Evolutionary conservation across 2,797 vertebrate species (phyloP).

Genomic region (Tapera naevia): DNA sequence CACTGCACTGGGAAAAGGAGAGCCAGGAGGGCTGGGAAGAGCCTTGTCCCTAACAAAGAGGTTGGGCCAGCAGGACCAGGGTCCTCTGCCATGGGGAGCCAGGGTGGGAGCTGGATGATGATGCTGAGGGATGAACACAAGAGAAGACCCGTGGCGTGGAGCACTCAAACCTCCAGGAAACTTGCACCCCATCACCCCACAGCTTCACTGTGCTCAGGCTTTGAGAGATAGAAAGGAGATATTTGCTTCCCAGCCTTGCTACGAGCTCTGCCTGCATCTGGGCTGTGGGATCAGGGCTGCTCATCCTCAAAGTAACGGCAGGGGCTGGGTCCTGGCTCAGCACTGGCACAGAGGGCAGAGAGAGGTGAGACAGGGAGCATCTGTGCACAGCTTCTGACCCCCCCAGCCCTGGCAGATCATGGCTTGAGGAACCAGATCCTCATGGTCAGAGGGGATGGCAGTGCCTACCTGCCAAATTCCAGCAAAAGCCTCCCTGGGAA

Average conservation of each 20-base stretch:
- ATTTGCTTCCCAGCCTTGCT: not conserved
- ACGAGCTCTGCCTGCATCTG: not conserved
- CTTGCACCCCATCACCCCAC: rapidly evolving
- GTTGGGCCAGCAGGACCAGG: not conserved
- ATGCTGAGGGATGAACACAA: not conserved
- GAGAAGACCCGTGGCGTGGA: not conserved
- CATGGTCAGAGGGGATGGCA: not conserved
- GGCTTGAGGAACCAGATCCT: not conserved
- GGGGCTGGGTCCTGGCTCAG: not conserved
- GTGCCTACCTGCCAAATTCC: not conserved
- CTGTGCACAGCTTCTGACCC: rapidly evolving
- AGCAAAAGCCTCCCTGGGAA: not conserved
- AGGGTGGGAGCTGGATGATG: not conserved
- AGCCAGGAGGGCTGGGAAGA: not conserved
- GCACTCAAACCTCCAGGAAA: not conserved
- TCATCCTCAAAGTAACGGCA: not conserved
- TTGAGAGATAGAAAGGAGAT: rapidly evolving
- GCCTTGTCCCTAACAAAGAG: not conserved
- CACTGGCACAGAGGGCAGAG: not conserved
- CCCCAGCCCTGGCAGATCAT: not conserved
- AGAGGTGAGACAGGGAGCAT: not conserved
- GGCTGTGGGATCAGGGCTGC: not conserved
- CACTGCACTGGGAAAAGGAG: not conserved
- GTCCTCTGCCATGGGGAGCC: not conserved
- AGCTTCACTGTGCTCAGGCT: rapidly evolving